Percentiles rank a stretch among this genome's conserved stretches.
Conservation (phyloP, 2,888 invertebrate species). For the Torymus auratus region DNA sequence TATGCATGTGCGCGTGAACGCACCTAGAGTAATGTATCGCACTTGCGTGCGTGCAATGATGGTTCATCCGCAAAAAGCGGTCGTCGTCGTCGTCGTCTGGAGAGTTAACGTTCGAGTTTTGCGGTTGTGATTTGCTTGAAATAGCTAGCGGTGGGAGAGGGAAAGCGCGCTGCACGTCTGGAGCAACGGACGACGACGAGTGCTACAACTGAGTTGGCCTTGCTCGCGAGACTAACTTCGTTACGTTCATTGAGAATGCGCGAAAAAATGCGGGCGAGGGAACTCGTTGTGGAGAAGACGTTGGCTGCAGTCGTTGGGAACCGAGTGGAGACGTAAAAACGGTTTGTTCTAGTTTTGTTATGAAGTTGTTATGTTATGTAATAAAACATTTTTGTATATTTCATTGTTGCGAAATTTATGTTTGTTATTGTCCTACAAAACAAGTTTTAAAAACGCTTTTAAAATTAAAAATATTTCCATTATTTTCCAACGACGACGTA, state of each 20-base stretch:
- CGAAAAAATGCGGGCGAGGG: slow-evolving; percentile 6
- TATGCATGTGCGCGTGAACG: no score
- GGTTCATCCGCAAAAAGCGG: no score
- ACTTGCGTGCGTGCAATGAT: no score
- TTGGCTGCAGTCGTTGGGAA: no score
- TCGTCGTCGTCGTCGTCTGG: no score
- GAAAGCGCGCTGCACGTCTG: neutral
- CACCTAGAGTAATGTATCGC: neutral
- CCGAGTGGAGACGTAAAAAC: neutral
- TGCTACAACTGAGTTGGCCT: slow-evolving; percentile 3
- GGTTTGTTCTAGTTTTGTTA: neutral
- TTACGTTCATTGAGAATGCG: slow-evolving; percentile 26
- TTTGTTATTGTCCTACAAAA: no score
- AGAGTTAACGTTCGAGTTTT: slow-evolving; percentile 14
- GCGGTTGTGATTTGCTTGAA: slow-evolving; percentile 20
- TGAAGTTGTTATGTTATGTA: no score
- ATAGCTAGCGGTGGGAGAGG: neutral
- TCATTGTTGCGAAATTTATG: no score
- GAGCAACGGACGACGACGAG: slow-evolving; percentile 2
- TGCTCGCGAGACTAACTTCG: neutral
- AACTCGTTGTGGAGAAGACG: neutral
- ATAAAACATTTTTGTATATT: no score
- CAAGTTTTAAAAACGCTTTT: no score
- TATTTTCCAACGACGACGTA: no score
- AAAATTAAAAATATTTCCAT: no score